Base-by-base conservation (phyloP, 2,797 vertebrate species). In the Potorous gilbertii region DNA sequence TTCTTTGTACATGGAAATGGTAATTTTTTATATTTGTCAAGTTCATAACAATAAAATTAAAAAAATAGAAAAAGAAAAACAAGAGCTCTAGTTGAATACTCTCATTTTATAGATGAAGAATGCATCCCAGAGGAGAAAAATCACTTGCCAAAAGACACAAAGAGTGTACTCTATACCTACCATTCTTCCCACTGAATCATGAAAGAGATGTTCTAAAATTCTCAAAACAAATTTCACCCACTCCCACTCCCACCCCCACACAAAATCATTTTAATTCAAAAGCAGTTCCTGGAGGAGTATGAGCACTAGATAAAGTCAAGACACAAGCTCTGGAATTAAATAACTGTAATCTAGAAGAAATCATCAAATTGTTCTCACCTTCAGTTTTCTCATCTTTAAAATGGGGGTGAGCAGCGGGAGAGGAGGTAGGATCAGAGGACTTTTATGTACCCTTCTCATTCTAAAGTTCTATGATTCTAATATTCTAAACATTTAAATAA, bases 401-500 rank as follows among this genome's bases (percentile, higher is more conserved):
- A 40, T 81, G 16, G 18, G 66, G 6, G n/a, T 81, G n/a, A 81
- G 40, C 74, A 81, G 9, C 46, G 74, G 40, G 21, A 81, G 74
- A 81, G 21, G 8, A 81, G 40, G 40, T 81, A 46, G 74, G 74
- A 46, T 27, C 40, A 46, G 21, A 81, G 9, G 66, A 46, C 5
- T 40, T 40, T 6, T 81, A 97, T 50, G 50, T 55, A 92, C 56
- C 93, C 50, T 92, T 91, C 55, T 93, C 16, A 94, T 62, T 55
- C 5, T 81, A 90, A 90, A 66, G 46, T 93, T 90, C 92, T 55
- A 95, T 91, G 90, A 28, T 40, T 87, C 46, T 13, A 94, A 91
- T 81, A 46, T 81, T 81, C 89, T 81, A 96, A 92, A 56, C 34
- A 87, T 89, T 81, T 90, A 94, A 95, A 87, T 91, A 57, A 57